These are phyloP conservation scores for Acrobasis repandana DNA, from an alignment of 2,888 invertebrate genomes.

Conservation along the genomic window DNA sequence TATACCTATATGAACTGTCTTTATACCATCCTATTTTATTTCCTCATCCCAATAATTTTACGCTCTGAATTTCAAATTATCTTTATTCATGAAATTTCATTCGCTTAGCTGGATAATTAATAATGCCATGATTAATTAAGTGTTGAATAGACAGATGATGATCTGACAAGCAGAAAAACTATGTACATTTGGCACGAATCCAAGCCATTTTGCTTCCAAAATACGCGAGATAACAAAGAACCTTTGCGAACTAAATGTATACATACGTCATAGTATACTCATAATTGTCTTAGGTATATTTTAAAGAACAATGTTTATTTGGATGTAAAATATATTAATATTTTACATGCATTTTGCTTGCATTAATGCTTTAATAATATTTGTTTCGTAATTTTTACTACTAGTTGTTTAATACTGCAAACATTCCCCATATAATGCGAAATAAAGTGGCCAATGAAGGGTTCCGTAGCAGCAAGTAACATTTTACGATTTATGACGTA, in stretches of 20 bases:
- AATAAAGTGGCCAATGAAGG: too few species aligned
- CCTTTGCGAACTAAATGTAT: not conserved
- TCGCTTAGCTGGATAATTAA: not conserved
- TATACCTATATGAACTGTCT: slow-evolving; percentile 2
- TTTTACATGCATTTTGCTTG: too few species aligned
- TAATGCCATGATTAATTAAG: slow-evolving; percentile 15
- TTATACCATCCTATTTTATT: slow-evolving; percentile 29
- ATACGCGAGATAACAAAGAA: slow-evolving; percentile 2
- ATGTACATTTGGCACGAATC: slow-evolving; percentile 13
- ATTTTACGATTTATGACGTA: too few species aligned
- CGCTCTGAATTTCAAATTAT: not conserved
- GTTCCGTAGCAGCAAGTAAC: too few species aligned
- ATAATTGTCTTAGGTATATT: too few species aligned
- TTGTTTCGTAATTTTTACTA: too few species aligned
- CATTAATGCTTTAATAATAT: too few species aligned
- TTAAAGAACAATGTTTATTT: too few species aligned
- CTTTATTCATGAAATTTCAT: slow-evolving; percentile 3
- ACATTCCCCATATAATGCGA: too few species aligned
- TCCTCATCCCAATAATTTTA: not conserved
- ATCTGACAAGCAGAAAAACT: slow-evolving; percentile 14
- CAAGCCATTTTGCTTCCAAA: slow-evolving; percentile 4
- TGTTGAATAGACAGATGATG: slow-evolving; percentile 10
- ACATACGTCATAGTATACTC: not conserved
- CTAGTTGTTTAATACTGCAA: too few species aligned
- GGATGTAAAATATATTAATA: too few species aligned